These are phyloP conservation scores for Neoarius graeffei DNA, from an alignment of 2,113 vertebrate species.

Conservation along the genomic window DNA sequence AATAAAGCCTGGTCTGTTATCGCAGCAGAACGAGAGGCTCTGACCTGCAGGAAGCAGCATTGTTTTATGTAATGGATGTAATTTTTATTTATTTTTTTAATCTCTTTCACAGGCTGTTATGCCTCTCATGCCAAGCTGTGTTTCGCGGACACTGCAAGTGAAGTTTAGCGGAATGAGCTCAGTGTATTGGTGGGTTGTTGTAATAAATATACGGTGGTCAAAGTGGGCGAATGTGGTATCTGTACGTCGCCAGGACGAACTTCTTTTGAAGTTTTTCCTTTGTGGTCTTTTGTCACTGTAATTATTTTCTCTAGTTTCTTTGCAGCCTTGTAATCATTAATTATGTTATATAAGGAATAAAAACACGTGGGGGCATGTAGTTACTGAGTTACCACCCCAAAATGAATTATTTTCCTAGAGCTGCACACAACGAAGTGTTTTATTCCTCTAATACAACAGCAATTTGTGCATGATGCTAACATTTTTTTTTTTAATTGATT, in stretches of 20 bases:
- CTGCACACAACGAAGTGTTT: not conserved
- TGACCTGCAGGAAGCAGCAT: slow-evolving; percentile 15
- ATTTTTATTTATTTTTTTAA: slow-evolving; percentile 26
- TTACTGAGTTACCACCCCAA: not conserved
- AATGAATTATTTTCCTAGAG: not conserved
- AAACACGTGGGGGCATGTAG: not conserved
- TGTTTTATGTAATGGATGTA: slow-evolving; percentile 26
- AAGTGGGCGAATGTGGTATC: slow-evolving; percentile 1
- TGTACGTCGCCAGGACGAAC: not conserved
- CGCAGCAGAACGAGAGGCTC: slow-evolving; percentile 2
- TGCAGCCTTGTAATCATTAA: slow-evolving; percentile 25
- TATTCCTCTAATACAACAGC: not conserved
- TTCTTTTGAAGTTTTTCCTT: not conserved
- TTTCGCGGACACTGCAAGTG: not conserved
- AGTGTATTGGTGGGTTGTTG: not conserved
- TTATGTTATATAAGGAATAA: slow-evolving; percentile 26
- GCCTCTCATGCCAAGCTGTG: slow-evolving; percentile 9
- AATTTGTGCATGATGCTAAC: not conserved
- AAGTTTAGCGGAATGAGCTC: not conserved
- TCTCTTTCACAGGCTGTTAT: not conserved
- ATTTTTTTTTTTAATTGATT: not conserved
- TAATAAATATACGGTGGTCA: not conserved
- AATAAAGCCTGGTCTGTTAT: slow-evolving; percentile 32
- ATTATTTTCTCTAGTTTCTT: slow-evolving; percentile 30
- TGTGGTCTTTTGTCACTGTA: not conserved